Conservation (phyloP, 2,113 vertebrate species). For the Hylia prasina region DNA sequence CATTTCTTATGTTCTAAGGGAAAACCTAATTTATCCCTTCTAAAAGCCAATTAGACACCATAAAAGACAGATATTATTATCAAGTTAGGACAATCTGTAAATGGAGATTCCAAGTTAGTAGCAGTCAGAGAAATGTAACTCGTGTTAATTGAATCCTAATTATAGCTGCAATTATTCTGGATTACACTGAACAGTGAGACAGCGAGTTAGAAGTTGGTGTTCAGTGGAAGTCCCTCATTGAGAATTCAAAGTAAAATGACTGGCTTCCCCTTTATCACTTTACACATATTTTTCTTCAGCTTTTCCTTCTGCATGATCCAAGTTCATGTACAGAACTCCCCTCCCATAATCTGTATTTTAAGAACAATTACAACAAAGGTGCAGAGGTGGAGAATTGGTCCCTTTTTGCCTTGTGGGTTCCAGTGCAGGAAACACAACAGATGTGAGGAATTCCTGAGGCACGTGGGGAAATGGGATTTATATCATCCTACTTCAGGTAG, state of each 20-base stretch:
- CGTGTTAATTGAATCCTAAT: constrained; percentile 65
- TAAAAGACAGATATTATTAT: constrained; percentile 26
- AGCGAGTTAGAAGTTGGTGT: neutral
- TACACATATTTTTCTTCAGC: neutral
- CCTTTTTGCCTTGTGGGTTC: neutral
- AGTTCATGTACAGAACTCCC: neutral
- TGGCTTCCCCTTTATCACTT: neutral
- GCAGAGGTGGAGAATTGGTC: neutral
- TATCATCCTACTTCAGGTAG: neutral
- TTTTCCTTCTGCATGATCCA: constrained; percentile 17
- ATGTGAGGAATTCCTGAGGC: neutral
- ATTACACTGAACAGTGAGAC: constrained; percentile 29
- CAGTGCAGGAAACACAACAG: neutral
- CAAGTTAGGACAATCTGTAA: constrained; percentile 50
- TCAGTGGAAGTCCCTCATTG: neutral
- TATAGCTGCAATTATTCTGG: constrained; percentile 59
- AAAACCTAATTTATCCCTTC: constrained; percentile 21
- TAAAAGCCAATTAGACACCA: constrained; percentile 31
- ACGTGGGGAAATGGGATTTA: neutral
- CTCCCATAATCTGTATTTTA: neutral
- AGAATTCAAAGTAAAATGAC: neutral
- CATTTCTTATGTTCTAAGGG: neutral
- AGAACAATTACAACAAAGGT: neutral
- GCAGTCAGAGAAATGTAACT: constrained; percentile 34
- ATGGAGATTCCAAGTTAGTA: constrained; percentile 14